Conservation (phyloP, 1,140 invertebrate species). For the Homalodisca vitripennis region DNA sequence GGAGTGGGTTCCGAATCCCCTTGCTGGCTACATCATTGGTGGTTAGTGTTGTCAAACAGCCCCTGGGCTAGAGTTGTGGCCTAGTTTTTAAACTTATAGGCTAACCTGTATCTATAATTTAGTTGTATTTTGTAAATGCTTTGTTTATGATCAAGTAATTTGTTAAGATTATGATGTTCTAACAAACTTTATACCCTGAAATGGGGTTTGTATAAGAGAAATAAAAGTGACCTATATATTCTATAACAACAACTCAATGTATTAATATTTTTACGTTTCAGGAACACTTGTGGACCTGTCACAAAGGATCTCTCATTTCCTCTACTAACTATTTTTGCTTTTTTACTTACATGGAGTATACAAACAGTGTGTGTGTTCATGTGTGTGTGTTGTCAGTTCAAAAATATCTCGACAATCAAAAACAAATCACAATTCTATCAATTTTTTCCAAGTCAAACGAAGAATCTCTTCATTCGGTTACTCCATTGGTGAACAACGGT, state of each 20-base stretch:
- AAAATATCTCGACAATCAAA: not conserved
- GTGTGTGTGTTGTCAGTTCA: not conserved
- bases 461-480: not conserved
- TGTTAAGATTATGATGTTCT: not conserved
- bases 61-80: too few species aligned
- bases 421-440: not conserved
- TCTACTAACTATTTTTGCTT: not conserved
- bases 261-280: not conserved
- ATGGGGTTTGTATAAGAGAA: not conserved
- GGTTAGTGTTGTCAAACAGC: too few species aligned
- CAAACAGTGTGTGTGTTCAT: not conserved
- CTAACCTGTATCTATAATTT: not conserved
- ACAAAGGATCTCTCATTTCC: not conserved
- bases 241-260: not conserved
- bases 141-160: not conserved
- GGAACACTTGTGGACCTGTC: conserved; percentile 2
- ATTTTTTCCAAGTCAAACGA: not conserved
- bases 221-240: not conserved
- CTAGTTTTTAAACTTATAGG: not conserved
- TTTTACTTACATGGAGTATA: not conserved
- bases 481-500: not conserved
- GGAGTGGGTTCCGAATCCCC: too few species aligned
- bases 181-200: not conserved
- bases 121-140: not conserved
- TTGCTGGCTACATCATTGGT: too few species aligned